Conservation (phyloP, 2,113 vertebrate species). For the Ifrita kowaldi region DNA sequence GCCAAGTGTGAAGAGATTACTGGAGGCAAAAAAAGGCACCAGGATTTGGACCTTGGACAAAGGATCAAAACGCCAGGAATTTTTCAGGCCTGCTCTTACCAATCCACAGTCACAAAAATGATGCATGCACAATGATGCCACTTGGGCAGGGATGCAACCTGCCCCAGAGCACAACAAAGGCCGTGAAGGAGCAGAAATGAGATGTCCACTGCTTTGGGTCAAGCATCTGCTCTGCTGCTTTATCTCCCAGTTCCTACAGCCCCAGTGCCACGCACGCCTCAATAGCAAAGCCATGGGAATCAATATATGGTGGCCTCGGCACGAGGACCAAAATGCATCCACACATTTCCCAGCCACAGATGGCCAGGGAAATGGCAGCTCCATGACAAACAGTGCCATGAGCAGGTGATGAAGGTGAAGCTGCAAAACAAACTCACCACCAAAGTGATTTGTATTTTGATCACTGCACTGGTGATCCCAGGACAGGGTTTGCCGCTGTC, state of each 20-base stretch:
- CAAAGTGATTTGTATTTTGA: not conserved
- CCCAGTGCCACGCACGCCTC: fast-evolving
- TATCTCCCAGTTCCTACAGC: not conserved
- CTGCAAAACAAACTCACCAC: not conserved
- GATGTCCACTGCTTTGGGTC: not conserved
- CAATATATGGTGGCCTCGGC: fast-evolving
- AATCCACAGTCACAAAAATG: not conserved
- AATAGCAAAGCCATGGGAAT: not conserved
- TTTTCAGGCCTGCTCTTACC: not conserved
- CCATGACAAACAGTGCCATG: fast-evolving
- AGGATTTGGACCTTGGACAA: not conserved
- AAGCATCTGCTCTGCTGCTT: not conserved
- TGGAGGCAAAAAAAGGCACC: not conserved
- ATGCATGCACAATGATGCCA: fast-evolving
- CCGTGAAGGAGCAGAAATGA: not conserved
- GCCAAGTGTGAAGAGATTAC: not conserved
- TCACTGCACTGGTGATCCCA: fast-evolving
- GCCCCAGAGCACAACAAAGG: not conserved
- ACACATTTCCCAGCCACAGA: fast-evolving
- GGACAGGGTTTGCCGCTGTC: fast-evolving
- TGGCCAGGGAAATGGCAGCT: not conserved
- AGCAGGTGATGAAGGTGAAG: not conserved
- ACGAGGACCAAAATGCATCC: fast-evolving
- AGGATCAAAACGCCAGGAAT: not conserved
- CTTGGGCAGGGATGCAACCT: not conserved